Conservation (phyloP, 2,113 vertebrate genomes). For the Pycnonotus jocosus region DNA sequence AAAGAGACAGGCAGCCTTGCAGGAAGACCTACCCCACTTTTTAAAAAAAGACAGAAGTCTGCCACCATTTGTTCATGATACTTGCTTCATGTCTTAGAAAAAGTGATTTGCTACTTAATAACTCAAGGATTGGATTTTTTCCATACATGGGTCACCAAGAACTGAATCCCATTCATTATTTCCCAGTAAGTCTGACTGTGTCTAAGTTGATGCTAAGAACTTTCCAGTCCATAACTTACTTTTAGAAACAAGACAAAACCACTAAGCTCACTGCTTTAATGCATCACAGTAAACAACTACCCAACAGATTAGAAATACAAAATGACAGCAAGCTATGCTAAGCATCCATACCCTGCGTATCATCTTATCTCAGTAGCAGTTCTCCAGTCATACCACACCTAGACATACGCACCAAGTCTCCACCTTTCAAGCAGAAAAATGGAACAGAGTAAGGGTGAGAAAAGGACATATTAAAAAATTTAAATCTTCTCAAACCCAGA, state of each 20-base stretch:
- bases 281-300: background rate
- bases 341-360: background rate
- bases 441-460: background rate
- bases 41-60: background rate
- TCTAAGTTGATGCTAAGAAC: background rate
- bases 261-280: background rate
- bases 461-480: background rate
- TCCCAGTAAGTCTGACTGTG: background rate
- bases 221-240: background rate
- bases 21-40: background rate
- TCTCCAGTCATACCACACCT: background rate
- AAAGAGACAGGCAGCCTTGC: background rate
- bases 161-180: background rate
- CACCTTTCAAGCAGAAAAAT: background rate
- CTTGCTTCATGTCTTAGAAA: background rate
- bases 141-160: background rate
- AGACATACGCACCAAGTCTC: background rate
- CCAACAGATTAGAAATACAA: background rate
- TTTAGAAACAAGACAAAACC: background rate
- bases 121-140: background rate
- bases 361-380: background rate
- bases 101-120: background rate
- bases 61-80: background rate
- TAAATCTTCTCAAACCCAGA: slow-evolving; percentile 14
- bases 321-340: background rate